Conservation (phyloP, 2,113 vertebrate species). For the Plecturocebus donacophilus region DNA sequence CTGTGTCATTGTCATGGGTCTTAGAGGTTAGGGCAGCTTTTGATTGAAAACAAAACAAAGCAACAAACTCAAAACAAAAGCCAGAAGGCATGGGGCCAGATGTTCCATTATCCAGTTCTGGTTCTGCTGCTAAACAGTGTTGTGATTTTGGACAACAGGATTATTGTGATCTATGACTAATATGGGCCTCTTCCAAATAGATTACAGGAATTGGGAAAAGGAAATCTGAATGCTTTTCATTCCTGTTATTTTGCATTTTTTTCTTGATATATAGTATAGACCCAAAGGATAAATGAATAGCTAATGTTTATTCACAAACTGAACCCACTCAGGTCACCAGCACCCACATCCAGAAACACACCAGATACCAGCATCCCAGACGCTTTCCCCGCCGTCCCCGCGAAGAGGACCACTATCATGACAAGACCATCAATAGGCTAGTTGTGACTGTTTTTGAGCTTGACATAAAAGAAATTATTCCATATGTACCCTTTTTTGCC, state of each 20-base stretch:
- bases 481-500: neutral
- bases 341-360: neutral
- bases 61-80: neutral
- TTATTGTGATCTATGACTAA: neutral
- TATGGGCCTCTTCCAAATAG: neutral
- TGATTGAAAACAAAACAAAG: neutral
- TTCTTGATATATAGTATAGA: neutral
- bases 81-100: neutral
- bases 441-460: neutral
- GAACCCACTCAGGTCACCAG: neutral
- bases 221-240: neutral
- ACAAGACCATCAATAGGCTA: neutral
- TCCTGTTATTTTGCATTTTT: neutral
- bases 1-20: neutral
- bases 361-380: no score
- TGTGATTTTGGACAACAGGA: neutral
- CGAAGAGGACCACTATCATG: no score
- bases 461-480: neutral
- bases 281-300: neutral
- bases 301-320: neutral
- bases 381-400: fast-evolving
- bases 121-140: neutral
- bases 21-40: neutral
- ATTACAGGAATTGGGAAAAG: neutral
- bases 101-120: neutral